Evolutionary conservation across 2,113 vertebrate species (phyloP), one percentile per base, ranked within the genome.

Genomic region (Perca schrenkii): DNA sequence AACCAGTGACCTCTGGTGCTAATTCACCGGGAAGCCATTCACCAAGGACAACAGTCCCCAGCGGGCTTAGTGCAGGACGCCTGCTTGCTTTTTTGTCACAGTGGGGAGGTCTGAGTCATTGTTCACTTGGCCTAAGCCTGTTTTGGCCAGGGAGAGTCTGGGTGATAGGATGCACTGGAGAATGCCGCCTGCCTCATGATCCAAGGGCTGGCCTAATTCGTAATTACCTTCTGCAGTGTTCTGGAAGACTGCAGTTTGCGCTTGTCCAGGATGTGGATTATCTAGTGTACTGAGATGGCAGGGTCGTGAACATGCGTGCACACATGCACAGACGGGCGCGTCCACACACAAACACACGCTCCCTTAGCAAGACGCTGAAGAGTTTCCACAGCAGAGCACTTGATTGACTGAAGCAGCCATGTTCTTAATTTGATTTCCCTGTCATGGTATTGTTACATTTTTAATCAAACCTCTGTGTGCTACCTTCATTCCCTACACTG

Each of bases 211-310:
- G 86, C 86, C 88, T 93, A 93, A 94, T 94, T 93, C 91, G 88
- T 94, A 94, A 95, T 95, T 94, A 95, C 88, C 86, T 91, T 92
- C 91, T 88, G 86, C 93, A 91, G 82, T 92, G 90, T 94, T 94
- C 92, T 93, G 93, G 94, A 94, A 95, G 92, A 95, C 88, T 94
- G 93, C 88, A 64, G 91, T 81, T 92, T 82, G 74, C 16, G 46
- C 80, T 83, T 74, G 88, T 90, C 84, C 83, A 90, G 83, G 86
- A 92, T 92, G 87, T 77, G 91, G 90, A 93, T 94, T 91, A 93
- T 84, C 89, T 85, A 70, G 79, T 79, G 87, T 82, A 85, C 79
- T 82, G 79, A 84, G 88, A 91, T 80, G 84, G 88, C 84, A 77
- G 84, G 61, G 78, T 74, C 28, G 82, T 65, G 82, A 40, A 76